phyloP scores from a whole-genome alignment of 2,113 vertebrate species.

The Miniopterus natalensis region DNA sequence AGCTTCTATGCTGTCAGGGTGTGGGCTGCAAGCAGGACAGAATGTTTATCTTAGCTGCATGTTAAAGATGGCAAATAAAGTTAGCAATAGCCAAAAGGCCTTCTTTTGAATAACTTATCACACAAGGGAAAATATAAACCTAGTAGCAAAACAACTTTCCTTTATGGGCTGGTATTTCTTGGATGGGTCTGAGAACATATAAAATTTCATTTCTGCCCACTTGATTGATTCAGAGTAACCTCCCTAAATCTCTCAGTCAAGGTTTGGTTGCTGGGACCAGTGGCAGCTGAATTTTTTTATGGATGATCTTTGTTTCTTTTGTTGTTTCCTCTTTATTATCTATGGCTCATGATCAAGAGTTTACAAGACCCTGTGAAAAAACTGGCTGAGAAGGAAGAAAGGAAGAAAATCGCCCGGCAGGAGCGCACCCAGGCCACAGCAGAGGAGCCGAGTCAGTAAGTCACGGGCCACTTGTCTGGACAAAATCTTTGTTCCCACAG shows the following conservation, averaged over 20 bases:
- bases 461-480: not conserved
- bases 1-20: constrained; percentile 9
- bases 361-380: constrained; percentile 92
- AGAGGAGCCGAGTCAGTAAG: constrained; percentile 91
- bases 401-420: constrained; percentile 85
- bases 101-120: constrained; percentile 67
- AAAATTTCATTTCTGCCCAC: not conserved
- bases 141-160: constrained; percentile 40
- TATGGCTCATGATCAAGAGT: constrained; percentile 83
- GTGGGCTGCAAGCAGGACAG: constrained; percentile 63
- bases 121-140: constrained; percentile 48
- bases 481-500: not conserved
- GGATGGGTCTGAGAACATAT: not conserved
- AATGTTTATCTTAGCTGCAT: constrained; percentile 74
- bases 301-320: not conserved
- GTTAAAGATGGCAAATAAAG: constrained; percentile 66
- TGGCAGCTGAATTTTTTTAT: not conserved
- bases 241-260: not conserved
- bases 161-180: constrained; percentile 22
- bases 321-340: not conserved
- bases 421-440: constrained; percentile 74
- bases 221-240: not conserved
- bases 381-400: constrained; percentile 88
- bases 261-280: not conserved
- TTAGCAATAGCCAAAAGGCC: constrained; percentile 62